These are phyloP conservation scores for Brachyptera risi DNA, from an alignment of 2,888 invertebrate species.

Conservation along the genomic window DNA sequence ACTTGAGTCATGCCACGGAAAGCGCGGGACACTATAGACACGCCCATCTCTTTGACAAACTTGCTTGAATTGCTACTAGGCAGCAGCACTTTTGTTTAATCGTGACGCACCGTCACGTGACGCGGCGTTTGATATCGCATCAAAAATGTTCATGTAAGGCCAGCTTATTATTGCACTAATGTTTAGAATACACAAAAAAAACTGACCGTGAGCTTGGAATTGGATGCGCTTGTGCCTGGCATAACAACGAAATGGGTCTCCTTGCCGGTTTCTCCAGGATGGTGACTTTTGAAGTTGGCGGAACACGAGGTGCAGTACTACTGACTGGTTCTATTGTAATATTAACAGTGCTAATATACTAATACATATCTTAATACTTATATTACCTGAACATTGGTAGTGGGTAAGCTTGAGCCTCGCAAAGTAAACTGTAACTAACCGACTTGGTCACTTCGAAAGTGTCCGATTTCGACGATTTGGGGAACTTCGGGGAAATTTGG, in stretches of 20 bases:
- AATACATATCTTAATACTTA: neutral
- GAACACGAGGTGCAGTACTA: conserved; percentile 42
- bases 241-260: conserved; percentile 47
- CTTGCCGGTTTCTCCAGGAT: conserved; percentile 28
- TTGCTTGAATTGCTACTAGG: too few relatives aligned
- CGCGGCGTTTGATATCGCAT: too few relatives aligned
- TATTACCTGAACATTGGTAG: conserved; percentile 54
- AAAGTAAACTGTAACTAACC: conserved; percentile 41
- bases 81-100: too few relatives aligned
- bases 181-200: too few relatives aligned
- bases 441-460: conserved; percentile 27
- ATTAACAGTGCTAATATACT: conserved; percentile 18
- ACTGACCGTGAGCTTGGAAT: conserved; percentile 65
- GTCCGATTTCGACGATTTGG: conserved; percentile 40
- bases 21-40: too few relatives aligned
- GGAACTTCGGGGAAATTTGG: conserved; percentile 44
- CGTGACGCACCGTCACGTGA: too few relatives aligned
- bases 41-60: too few relatives aligned
- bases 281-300: conserved; percentile 40
- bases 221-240: conserved; percentile 70
- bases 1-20: too few relatives aligned
- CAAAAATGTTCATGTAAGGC: too few relatives aligned
- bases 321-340: conserved; percentile 39
- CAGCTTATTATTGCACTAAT: neutral
- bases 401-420: conserved; percentile 56